Percentiles rank a stretch among this genome's conserved stretches.
Evolutionary conservation across 1,140 invertebrate genomes (phyloP).

Genomic region (Macrobrachium rosenbergii): DNA sequence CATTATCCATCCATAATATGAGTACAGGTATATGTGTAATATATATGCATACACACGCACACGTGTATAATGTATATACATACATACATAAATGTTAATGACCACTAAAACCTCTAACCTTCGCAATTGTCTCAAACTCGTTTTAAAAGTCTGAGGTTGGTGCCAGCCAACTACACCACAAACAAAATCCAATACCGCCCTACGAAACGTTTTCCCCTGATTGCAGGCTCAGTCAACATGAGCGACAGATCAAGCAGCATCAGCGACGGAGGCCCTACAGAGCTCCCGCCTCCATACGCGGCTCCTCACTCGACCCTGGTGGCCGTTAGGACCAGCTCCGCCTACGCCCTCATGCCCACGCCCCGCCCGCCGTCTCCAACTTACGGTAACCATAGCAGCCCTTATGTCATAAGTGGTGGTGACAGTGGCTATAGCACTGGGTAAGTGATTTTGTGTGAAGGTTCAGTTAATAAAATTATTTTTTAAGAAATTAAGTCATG

Average conservation of each 20-base stretch:
- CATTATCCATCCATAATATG: too few species aligned
- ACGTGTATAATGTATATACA: too few species aligned
- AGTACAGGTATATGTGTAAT: too few species aligned
- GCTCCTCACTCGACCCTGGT: slow-evolving; percentile 49
- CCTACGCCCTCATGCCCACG: slow-evolving; percentile 17
- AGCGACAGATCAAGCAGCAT: slow-evolving; percentile 45
- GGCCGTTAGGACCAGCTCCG: slow-evolving; percentile 41
- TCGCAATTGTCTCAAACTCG: too few species aligned
- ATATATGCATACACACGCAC: too few species aligned
- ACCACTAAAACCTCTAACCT: too few species aligned
- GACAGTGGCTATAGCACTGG: slow-evolving; percentile 41
- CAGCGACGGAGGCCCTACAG: slow-evolving; percentile 25
- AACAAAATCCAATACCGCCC: too few species aligned
- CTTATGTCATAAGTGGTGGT: slow-evolving; percentile 45
- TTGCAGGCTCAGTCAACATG: slow-evolving; percentile 14
- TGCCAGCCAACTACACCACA: too few species aligned
- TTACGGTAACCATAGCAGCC: slow-evolving; percentile 19
- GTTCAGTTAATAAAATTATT: too few species aligned
- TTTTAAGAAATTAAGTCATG: too few species aligned
- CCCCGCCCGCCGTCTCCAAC: slow-evolving; percentile 35
- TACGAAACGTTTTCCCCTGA: background rate
- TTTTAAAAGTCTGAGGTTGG: too few species aligned
- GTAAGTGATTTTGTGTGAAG: slow-evolving; percentile 1
- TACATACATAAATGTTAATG: too few species aligned
- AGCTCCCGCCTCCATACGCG: slow-evolving; percentile 42